Conservation (phyloP, 2,888 invertebrate species). For the Oligia latruncula region DNA sequence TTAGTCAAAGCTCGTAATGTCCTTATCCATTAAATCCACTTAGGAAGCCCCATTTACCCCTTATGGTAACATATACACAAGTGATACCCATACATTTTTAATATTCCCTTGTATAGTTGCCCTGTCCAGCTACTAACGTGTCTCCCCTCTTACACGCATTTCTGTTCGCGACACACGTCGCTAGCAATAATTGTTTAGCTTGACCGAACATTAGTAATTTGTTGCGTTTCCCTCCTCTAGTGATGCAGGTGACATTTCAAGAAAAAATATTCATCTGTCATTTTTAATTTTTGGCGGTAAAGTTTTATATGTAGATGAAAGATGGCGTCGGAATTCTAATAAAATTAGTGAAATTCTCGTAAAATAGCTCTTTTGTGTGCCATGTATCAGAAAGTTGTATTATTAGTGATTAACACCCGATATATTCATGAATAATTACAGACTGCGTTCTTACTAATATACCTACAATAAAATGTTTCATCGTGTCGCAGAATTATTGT, state of each 20-base stretch:
- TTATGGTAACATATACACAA: slow-evolving; percentile 37
- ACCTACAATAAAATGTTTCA: background rate
- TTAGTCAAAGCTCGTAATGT: slow-evolving; percentile 20
- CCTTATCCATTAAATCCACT: slow-evolving; percentile 42
- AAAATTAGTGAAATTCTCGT: background rate
- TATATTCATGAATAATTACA: background rate
- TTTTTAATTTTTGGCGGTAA: slow-evolving; percentile 26
- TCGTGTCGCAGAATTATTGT: slow-evolving; percentile 5
- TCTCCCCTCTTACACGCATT: slow-evolving; percentile 66
- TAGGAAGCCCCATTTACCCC: slow-evolving; percentile 50
- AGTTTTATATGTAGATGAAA: background rate
- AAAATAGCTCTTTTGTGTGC: background rate
- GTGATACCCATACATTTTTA: slow-evolving; percentile 66
- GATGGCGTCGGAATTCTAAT: slow-evolving; percentile 5
- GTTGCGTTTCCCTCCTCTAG: slow-evolving; percentile 52
- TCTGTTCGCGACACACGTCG: slow-evolving; percentile 81
- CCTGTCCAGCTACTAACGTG: slow-evolving; percentile 37
- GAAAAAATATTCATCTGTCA: slow-evolving; percentile 13
- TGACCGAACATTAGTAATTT: slow-evolving; percentile 71
- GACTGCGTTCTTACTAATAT: background rate
- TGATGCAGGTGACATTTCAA: slow-evolving; percentile 49
- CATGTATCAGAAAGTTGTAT: background rate
- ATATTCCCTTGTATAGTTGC: slow-evolving; percentile 54
- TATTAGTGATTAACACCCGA: background rate
- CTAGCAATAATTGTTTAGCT: slow-evolving; percentile 71